Evolutionary conservation across 2,888 invertebrate genomes (phyloP).

Genomic region (Rugalucina vietnamica): DNA sequence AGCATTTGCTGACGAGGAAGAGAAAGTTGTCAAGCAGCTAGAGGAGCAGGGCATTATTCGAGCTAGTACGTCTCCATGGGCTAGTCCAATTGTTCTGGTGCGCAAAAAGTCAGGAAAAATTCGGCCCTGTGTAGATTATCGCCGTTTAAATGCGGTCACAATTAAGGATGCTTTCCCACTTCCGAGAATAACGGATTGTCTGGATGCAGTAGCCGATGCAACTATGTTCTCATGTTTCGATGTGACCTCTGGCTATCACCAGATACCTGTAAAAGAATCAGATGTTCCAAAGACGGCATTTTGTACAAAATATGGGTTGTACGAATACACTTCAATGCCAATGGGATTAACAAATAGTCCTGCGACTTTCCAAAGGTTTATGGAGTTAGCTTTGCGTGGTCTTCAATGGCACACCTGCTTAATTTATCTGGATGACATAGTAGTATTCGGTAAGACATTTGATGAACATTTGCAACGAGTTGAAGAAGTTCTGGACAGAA

Average conservation of each 20-base stretch:
- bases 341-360: conserved; percentile 32
- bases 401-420: conserved; percentile 41
- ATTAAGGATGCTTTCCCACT: conserved; percentile 32
- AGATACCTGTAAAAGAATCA: conserved; percentile 34
- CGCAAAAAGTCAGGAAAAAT: conserved; percentile 35
- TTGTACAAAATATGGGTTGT: conserved; percentile 45
- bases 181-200: conserved; percentile 41
- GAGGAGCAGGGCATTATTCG: conserved; percentile 35
- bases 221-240: conserved; percentile 35
- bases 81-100: conserved; percentile 34
- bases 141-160: conserved; percentile 32
- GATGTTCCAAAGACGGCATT: conserved; percentile 55
- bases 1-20: conserved; percentile 20
- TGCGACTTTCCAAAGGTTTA: conserved; percentile 36
- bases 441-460: conserved; percentile 46
- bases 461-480: too few species aligned
- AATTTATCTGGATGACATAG: conserved; percentile 52
- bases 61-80: conserved; percentile 28
- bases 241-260: conserved; percentile 41
- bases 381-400: conserved; percentile 42
- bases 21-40: conserved; percentile 33
- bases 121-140: conserved; percentile 35
- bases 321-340: conserved; percentile 41
- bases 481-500: too few species aligned
- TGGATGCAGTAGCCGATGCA: conserved; percentile 31